Evolutionary conservation across 1,140 invertebrate genomes (phyloP).

Genomic region (Drosophila micromelanica): DNA sequence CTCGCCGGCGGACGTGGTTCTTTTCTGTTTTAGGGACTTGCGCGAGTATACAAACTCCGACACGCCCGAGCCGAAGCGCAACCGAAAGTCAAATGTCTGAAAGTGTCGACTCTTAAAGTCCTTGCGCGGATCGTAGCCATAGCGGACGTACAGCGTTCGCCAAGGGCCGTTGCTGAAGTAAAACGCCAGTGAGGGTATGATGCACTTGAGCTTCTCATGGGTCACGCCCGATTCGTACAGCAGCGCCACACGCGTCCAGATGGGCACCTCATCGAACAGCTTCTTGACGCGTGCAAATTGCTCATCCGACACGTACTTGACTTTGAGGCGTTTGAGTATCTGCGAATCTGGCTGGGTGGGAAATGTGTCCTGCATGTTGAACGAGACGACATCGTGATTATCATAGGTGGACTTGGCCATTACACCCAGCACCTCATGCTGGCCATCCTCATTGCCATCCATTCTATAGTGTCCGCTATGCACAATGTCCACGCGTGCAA

Average conservation of each 20-base stretch:
- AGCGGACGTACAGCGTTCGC: slow-evolving; percentile 92
- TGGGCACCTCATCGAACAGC: slow-evolving; percentile 91
- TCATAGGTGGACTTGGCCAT: slow-evolving; percentile 85
- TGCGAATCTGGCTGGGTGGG: slow-evolving; percentile 70
- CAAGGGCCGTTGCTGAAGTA: slow-evolving; percentile 95
- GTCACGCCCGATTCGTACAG: slow-evolving; percentile 88
- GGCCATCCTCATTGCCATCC: slow-evolving; percentile 76
- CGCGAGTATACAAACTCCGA: slow-evolving; percentile 76
- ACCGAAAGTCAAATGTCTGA: slow-evolving; percentile 93
- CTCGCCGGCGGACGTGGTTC: slow-evolving; percentile 25
- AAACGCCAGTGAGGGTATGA: slow-evolving; percentile 92
- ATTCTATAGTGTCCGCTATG: slow-evolving; percentile 86
- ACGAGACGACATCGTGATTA: slow-evolving; percentile 84
- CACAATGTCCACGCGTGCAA: slow-evolving; percentile 90
- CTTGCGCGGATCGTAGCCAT: slow-evolving; percentile 94
- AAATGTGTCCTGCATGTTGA: slow-evolving; percentile 73
- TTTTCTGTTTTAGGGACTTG: slow-evolving; percentile 59
- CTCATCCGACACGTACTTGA: slow-evolving; percentile 81
- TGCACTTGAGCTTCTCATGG: slow-evolving; percentile 89
- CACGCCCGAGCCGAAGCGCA: slow-evolving; percentile 85
- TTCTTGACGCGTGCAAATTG: slow-evolving; percentile 74
- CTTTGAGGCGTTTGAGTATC: slow-evolving; percentile 83
- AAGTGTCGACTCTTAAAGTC: slow-evolving; percentile 91
- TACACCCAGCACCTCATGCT: slow-evolving; percentile 78
- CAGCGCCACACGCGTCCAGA: slow-evolving; percentile 93